A percentile compares a stretch with the other conserved stretches of the same genome.
Conservation (phyloP, 2,113 vertebrate species). For the Oryzias celebensis region DNA sequence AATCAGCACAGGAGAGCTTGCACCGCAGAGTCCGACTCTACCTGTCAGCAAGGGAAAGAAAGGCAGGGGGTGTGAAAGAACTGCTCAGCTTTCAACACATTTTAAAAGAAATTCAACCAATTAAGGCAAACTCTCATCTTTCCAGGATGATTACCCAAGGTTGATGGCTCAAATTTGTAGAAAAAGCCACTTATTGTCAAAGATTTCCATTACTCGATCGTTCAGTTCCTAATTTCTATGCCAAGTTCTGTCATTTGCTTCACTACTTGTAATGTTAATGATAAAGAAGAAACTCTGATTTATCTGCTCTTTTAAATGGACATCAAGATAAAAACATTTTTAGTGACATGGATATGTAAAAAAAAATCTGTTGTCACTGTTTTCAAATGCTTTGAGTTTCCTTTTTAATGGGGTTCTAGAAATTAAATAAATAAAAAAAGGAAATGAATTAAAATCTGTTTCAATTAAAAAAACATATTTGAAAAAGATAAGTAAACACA, state of each 20-base stretch:
- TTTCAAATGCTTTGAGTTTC: no score
- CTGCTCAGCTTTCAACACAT: conserved; percentile 36
- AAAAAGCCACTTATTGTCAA: conserved; percentile 5
- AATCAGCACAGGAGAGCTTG: conserved; percentile 71
- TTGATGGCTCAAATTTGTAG: conserved; percentile 22
- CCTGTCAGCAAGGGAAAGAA: conserved; percentile 58
- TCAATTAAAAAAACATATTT: no score
- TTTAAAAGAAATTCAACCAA: conserved; percentile 42
- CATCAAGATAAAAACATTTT: no score
- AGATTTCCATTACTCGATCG: not conserved
- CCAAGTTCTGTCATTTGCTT: not conserved
- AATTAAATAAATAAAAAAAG: no score
- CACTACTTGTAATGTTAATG: conserved; percentile 6
- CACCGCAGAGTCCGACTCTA: conserved; percentile 53
- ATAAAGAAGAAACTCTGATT: no score
- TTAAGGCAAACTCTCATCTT: conserved; percentile 23
- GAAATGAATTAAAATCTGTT: no score
- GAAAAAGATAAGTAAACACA: no score
- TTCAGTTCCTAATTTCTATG: not conserved
- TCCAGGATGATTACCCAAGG: conserved; percentile 13
- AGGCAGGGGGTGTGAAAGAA: conserved; percentile 36
- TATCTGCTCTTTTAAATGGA: no score
- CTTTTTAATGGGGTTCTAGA: no score
- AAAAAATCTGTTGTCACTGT: no score
- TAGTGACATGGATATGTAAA: no score